A percentile compares a stretch with the other conserved stretches of the same genome.
These are phyloP conservation scores for Cynopterus brachyotis DNA, from an alignment of 2,113 vertebrate genomes.

Conservation along the genomic window DNA sequence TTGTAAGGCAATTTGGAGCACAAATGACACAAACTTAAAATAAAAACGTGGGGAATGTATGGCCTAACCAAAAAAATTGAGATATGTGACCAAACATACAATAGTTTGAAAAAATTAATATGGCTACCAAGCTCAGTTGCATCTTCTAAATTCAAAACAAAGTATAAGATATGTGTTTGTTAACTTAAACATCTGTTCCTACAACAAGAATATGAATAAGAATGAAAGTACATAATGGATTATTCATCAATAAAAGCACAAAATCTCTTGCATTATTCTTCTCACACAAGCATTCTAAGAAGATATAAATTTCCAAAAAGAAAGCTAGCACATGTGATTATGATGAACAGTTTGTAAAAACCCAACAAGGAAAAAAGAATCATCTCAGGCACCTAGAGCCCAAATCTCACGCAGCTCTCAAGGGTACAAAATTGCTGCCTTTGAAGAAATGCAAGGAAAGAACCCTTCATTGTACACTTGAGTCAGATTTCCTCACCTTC, in stretches of 20 bases:
- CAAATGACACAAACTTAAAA: constrained; percentile 25
- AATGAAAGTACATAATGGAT: constrained; percentile 61
- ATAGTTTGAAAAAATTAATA: constrained; percentile 56
- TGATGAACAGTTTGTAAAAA: neutral
- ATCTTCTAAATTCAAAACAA: constrained; percentile 66
- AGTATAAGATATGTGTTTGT: constrained; percentile 71
- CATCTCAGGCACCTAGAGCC: neutral
- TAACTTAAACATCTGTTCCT: constrained; percentile 76
- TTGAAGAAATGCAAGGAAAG: neutral
- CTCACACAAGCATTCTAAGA: constrained; percentile 50
- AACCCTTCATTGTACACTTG: neutral
- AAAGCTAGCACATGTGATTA: constrained; percentile 39
- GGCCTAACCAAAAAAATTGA: constrained; percentile 48
- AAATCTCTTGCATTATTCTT: constrained; percentile 37
- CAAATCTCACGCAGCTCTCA: neutral
- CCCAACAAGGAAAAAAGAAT: neutral
- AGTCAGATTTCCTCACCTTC: neutral
- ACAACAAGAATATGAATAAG: constrained; percentile 60
- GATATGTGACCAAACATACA: constrained; percentile 19
- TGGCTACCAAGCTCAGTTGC: constrained; percentile 31
- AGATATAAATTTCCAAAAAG: constrained; percentile 29
- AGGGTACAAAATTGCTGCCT: neutral
- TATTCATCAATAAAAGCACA: constrained; percentile 58
- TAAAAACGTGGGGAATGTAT: neutral
- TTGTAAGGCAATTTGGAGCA: constrained; percentile 2